A percentile compares a stretch with the other conserved stretches of the same genome.
phyloP scores from a whole-genome alignment of 2,888 invertebrate genomes.

The Archips xylosteana region DNA sequence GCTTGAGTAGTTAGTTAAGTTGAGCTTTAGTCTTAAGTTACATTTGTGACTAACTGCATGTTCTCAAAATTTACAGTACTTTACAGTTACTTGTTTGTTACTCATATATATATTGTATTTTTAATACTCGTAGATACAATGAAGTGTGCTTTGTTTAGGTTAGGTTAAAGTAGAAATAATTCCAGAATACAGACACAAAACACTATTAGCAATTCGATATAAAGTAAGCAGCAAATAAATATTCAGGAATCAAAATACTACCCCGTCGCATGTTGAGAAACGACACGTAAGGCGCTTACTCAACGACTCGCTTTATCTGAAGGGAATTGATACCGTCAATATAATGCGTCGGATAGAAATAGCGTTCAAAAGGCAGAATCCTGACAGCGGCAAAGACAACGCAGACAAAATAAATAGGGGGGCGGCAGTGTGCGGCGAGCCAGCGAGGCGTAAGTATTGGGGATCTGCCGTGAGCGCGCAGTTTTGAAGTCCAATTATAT shows the following conservation, averaged over 20 bases:
- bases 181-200: not conserved
- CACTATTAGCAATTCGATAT: conserved; percentile 18
- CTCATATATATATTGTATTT: no score
- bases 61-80: not conserved
- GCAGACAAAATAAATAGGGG: conserved; percentile 82
- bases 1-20: conserved; percentile 22
- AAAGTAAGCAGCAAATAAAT: conserved; percentile 33
- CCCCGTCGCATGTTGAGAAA: conserved; percentile 39
- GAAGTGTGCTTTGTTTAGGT: not conserved
- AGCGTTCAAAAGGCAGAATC: conserved; percentile 76
- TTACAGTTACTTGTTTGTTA: no score
- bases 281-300: conserved; percentile 55
- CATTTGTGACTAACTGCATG: not conserved
- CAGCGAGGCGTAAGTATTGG: conserved; percentile 83
- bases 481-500: conserved; percentile 86
- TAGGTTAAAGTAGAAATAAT: not conserved
- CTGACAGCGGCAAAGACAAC: conserved; percentile 80
- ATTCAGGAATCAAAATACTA: conserved; percentile 35
- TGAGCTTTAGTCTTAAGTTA: not conserved
- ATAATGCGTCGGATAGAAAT: conserved; percentile 76
- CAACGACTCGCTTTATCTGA: conserved; percentile 62
- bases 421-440: conserved; percentile 68
- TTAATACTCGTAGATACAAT: not conserved
- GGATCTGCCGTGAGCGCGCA: conserved; percentile 77
- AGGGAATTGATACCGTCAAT: conserved; percentile 78